phyloP scores from a whole-genome alignment of 2,888 invertebrate species.

The Hololepta plana region DNA sequence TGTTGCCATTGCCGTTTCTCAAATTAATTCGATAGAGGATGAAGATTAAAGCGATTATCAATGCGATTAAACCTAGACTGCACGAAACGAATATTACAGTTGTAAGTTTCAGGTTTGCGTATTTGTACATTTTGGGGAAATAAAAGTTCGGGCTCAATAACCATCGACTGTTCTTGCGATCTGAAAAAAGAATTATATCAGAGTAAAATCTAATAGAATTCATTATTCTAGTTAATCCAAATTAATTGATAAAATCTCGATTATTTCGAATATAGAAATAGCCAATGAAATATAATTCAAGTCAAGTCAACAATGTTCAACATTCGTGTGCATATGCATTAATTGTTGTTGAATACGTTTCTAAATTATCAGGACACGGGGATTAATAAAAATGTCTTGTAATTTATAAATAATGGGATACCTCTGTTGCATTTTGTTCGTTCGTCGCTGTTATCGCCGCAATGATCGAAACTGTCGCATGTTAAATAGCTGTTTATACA shows the following conservation, averaged over 20 bases:
- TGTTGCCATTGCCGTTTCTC: constrained; percentile 39
- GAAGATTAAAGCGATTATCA: constrained; percentile 42
- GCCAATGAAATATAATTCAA: too few relatives aligned
- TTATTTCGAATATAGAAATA: too few relatives aligned
- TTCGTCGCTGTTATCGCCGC: constrained; percentile 56
- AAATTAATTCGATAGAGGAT: constrained; percentile 44
- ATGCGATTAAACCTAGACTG: constrained; percentile 39
- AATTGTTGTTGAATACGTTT: too few relatives aligned
- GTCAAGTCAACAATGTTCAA: too few relatives aligned
- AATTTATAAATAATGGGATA: constrained; percentile 4
- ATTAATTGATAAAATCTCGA: too few relatives aligned
- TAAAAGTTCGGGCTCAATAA: constrained; percentile 52
- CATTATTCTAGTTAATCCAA: not conserved
- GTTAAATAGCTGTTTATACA: constrained; percentile 47
- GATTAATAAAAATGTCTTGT: too few relatives aligned
- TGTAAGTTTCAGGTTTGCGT: constrained; percentile 45
- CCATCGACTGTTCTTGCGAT: constrained; percentile 40
- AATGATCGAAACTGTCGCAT: constrained; percentile 62
- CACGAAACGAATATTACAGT: constrained; percentile 45
- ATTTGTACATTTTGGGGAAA: constrained; percentile 47
- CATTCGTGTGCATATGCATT: too few relatives aligned
- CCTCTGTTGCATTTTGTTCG: constrained; percentile 38
- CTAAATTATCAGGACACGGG: too few relatives aligned
- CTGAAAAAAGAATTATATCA: constrained; percentile 17
- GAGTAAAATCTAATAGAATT: constrained; percentile 2